Base-by-base conservation (phyloP, 2,888 invertebrate genomes). In the Lypha dubia region DNA sequence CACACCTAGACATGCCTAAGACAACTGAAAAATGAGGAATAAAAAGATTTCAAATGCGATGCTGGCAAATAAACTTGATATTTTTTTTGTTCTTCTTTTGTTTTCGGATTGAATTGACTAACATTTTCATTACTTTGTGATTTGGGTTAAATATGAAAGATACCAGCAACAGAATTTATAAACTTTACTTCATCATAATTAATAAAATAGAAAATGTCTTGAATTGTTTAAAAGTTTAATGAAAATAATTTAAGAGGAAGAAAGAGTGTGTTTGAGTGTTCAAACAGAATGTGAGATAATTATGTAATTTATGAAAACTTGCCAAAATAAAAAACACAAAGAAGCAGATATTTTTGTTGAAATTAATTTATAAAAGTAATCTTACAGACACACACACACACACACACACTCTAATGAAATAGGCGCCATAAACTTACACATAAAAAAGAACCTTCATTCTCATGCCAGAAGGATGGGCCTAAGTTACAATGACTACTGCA, bases 191-290 rank as follows among this genome's bases (percentile, higher is more conserved):
- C 24, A 24, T 67, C 56, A 58, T 67, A 67, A 76, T 67, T 76
- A 46, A 65, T 76, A 74, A 74, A 74, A 46, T 8, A n/a, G n/a
- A 13, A 35, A 62, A 46, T 67, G n/a, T 67, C 56, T 67, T 76
- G 35, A 62, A 46, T 51, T 38, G 73, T 49, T 17, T 24, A 7
- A 24, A 51, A 11, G 9, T 62, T 3, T 6, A n/a, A n/a, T n/a
- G n/a, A n/a, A 51, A 46, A 49, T 49, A 5, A 46, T 24, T 53
- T 56, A 2, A 51, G 46, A 35, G 35, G 3, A 9, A n/a, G 35
- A 1, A 9, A n/a, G 32, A n/a, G 22, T 11, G 9, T 24, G 11
- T 28, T 70, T 70, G 28, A 56, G 56, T 17, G 24, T n/a, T 44
- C 24, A 35, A 28, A 11, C 11, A 13, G 15, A 51, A 22, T 32